Base-by-base conservation (phyloP, 2,888 invertebrate species). In the Heliothis peltigera region DNA sequence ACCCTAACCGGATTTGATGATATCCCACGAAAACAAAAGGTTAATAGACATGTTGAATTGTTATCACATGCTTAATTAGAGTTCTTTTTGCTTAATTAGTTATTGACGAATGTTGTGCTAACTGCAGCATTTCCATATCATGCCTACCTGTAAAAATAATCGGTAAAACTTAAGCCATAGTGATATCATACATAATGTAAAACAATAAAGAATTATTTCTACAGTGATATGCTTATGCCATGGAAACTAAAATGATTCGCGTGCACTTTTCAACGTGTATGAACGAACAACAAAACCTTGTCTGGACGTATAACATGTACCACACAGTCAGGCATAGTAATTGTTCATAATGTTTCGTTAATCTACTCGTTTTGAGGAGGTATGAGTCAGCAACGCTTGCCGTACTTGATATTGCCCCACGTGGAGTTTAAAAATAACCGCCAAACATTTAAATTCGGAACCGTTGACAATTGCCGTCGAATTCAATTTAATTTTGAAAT, bases 321-420 rank as follows among this genome's bases (percentile, higher is more conserved):
- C 5, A 39, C 44, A 44, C 18, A 4, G 32, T 73, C 44, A 62
- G 48, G 39, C 21, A 59, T 15, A 32, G 46, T 52, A 48, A 63
- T 62, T 47, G 49, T 19, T 58, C 48, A 39, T 58, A 56, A 63
- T 58, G 46, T 54, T n/a, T 22, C n/a, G 44, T 53, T 61, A 77
- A 77, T 70, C 57, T 22, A 71, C 67, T 70, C 51, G 49, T 70
- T 75, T 65, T 64, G 59, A 60, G 65, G 80, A 67, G 70, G 61
- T 56, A 28, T 74, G 71, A 74, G 58, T 80, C 79, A 79, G 58
- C 44, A 42, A 60, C 22, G 59, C 52, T 51, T 52, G 44, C 56
- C 42, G 19, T 48, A 39, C 1, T 39, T 39, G n/a, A 39, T 39
- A 35, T 51, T 55, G 44, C 66, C n/a, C n/a, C n/a, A 75, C 64